Percentiles rank a stretch among this genome's conserved stretches.
phyloP scores from a whole-genome alignment of 2,888 invertebrate genomes.

The Eutolmus rufibarbis region DNA sequence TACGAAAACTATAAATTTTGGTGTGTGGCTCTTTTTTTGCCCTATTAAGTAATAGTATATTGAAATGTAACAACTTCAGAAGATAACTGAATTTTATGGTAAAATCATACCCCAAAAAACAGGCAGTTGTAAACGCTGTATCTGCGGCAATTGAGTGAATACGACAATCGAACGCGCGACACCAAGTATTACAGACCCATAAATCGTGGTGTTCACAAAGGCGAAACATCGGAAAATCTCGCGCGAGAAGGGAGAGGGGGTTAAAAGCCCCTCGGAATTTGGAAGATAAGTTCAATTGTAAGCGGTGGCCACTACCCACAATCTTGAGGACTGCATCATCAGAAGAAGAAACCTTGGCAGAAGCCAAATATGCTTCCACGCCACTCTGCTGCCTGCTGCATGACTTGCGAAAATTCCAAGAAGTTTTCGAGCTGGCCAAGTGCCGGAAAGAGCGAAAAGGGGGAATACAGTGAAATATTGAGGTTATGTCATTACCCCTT shows the following conservation, averaged over 20 bases:
- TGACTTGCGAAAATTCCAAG: conserved; percentile 29
- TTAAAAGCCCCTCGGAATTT: not conserved
- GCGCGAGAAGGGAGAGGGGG: not conserved
- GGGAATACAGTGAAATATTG: not conserved
- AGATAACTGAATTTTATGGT: not conserved
- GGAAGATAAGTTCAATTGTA: not conserved
- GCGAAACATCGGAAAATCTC: not conserved
- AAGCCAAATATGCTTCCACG: not conserved
- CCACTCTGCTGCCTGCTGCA: conserved; percentile 7
- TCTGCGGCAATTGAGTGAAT: not conserved
- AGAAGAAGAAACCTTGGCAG: not conserved
- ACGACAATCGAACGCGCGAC: not conserved
- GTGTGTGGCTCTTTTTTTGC: not conserved
- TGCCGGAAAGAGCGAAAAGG: not conserved
- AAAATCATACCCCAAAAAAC: not conserved
- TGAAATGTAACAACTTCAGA: not conserved
- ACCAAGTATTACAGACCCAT: not conserved
- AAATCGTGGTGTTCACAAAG: not conserved
- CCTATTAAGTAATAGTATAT: not conserved
- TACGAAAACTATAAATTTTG: not conserved
- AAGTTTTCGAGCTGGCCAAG: not conserved
- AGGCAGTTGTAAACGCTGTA: not conserved
- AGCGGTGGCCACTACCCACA: not conserved
- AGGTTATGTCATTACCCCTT: conserved; percentile 35
- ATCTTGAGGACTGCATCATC: not conserved